phyloP scores from a whole-genome alignment of 2,888 invertebrate genomes.

The Campoplex nolae region DNA sequence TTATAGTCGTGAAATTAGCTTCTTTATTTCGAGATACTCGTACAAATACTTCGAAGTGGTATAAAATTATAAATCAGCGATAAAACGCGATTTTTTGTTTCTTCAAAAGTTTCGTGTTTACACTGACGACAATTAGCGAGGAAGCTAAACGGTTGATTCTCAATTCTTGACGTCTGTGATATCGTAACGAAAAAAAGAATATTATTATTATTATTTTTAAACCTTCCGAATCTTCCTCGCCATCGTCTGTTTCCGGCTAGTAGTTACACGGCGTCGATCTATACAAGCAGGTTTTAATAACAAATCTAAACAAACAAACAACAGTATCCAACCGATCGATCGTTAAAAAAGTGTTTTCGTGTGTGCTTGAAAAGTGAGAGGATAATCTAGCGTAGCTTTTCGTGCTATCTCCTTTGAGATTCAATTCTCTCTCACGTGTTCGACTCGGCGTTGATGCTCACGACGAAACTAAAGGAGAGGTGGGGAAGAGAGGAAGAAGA shows the following conservation, averaged over 20 bases:
- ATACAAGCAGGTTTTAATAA: not conserved
- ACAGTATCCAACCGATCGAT: not conserved
- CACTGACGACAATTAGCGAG: constrained; percentile 11
- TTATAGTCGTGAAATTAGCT: not conserved
- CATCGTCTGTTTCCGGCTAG: constrained; percentile 21
- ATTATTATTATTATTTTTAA: not conserved
- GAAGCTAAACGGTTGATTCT: constrained; percentile 2
- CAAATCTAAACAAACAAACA: constrained; percentile 1
- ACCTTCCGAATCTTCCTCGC: not conserved
- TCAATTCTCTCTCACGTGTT: constrained; percentile 37
- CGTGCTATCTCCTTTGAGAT: constrained; percentile 8
- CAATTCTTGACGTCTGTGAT: constrained; percentile 36
- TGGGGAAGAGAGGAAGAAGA: not conserved
- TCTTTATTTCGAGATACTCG: not conserved
- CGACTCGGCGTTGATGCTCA: not conserved
- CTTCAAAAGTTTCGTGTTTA: constrained; percentile 1
- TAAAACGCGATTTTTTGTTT: not conserved
- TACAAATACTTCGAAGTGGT: not conserved
- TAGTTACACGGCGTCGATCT: not conserved
- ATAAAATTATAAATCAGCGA: not conserved
- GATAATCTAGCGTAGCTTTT: constrained; percentile 3
- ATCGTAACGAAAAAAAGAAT: constrained; percentile 15
- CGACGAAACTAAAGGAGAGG: constrained; percentile 3
- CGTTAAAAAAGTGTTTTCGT: constrained; percentile 13
- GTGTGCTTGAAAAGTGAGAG: constrained; percentile 23